phyloP scores from a whole-genome alignment of 2,888 invertebrate species.

The Papilio gigon region DNA sequence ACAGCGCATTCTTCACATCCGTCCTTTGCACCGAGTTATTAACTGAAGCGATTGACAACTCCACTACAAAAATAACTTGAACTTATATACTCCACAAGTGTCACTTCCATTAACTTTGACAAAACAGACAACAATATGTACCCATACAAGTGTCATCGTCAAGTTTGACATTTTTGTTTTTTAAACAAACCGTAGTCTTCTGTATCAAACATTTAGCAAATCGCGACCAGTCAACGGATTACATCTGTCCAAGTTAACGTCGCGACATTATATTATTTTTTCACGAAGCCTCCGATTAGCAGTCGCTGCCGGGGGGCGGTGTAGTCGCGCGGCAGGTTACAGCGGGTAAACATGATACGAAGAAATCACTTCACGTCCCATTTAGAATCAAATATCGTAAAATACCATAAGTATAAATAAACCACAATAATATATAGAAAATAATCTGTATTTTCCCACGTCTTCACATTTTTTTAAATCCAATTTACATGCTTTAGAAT shows the following conservation, averaged over 20 bases:
- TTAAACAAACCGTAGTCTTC: background rate
- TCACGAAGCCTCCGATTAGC: conserved; percentile 26
- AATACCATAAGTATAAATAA: too few relatives aligned
- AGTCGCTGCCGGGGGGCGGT: background rate
- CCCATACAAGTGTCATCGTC: too few relatives aligned
- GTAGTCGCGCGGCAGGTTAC: background rate
- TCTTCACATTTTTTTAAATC: too few relatives aligned
- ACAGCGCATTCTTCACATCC: conserved; percentile 55
- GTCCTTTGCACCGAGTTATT: background rate
- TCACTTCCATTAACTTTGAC: too few relatives aligned
- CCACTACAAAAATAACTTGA: too few relatives aligned
- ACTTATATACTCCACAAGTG: too few relatives aligned
- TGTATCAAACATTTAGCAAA: background rate
- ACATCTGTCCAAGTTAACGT: background rate
- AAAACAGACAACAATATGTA: too few relatives aligned
- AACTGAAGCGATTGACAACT: conserved; percentile 24
- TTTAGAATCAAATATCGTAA: too few relatives aligned
- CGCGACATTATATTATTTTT: conserved; percentile 15
- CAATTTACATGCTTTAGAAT: too few relatives aligned
- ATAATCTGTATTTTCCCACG: too few relatives aligned
- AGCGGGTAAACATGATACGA: background rate
- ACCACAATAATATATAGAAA: too few relatives aligned
- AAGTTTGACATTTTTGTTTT: background rate
- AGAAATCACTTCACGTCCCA: background rate
- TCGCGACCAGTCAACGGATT: background rate